Percentiles rank a stretch among this genome's conserved stretches.
Conservation (phyloP, 1,140 invertebrate genomes). For the Aleiodes sp. region DNA sequence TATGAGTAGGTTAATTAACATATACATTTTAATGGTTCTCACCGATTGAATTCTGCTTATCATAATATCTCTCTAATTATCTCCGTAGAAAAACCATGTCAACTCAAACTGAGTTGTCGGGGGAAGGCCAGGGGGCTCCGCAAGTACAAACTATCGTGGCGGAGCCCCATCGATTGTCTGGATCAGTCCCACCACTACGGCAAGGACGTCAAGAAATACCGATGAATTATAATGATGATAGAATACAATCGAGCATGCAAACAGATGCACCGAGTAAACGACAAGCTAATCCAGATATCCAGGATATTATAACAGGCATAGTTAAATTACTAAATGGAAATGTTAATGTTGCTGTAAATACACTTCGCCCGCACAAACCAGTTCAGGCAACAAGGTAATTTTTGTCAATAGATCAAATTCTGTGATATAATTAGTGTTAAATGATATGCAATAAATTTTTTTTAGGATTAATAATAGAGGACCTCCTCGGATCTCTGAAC, state of each 20-base stretch:
- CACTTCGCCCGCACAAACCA: constrained; percentile 68
- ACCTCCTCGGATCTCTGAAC: constrained; percentile 82
- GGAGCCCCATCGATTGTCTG: constrained; percentile 70
- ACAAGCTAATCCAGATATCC: constrained; percentile 82
- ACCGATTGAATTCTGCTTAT: neutral
- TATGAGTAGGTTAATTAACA: constrained; percentile 51
- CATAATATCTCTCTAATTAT: too few relatives aligned
- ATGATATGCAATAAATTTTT: neutral
- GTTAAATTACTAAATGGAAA: constrained; percentile 89
- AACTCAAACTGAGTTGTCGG: constrained; percentile 64
- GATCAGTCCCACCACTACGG: constrained; percentile 44
- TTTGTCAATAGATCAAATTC: constrained; percentile 11
- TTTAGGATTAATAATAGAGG: constrained; percentile 88
- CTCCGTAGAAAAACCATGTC: constrained; percentile 45
- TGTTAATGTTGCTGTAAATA: constrained; percentile 81
- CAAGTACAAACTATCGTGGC: constrained; percentile 70
- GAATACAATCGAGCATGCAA: constrained; percentile 45
- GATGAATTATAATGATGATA: constrained; percentile 60
- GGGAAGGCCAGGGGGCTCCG: constrained; percentile 78
- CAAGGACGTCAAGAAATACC: constrained; percentile 54
- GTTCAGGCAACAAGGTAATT: constrained; percentile 59
- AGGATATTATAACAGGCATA: constrained; percentile 90
- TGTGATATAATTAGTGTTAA: neutral
- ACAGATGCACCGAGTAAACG: constrained; percentile 53
- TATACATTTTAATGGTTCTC: too few relatives aligned